These are phyloP conservation scores for Drosophila sulfurigaster DNA, from an alignment of 1,140 invertebrate species.

Conservation along the genomic window DNA sequence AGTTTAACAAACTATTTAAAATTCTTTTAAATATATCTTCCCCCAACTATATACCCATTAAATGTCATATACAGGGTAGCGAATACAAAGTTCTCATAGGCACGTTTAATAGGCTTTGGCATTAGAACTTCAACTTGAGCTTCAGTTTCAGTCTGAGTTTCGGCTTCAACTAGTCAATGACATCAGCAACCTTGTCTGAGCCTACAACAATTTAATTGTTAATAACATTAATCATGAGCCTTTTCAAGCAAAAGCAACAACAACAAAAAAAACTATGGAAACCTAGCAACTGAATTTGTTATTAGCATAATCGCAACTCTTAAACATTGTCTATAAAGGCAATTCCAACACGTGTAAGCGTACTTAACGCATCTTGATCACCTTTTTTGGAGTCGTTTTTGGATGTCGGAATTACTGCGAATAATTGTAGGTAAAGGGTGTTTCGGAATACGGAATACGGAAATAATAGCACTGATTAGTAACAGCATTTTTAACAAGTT, in stretches of 20 bases:
- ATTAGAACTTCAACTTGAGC: conserved; percentile 45
- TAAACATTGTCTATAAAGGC: conserved; percentile 8
- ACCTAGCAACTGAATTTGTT: conserved; percentile 26
- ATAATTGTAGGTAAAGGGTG: conserved; percentile 1
- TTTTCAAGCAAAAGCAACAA: conserved; percentile 1
- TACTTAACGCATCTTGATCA: neutral
- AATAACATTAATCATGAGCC: conserved; percentile 53
- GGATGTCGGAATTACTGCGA: neutral
- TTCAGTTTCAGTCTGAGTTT: conserved; percentile 16
- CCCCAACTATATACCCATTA: neutral
- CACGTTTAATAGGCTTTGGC: conserved; percentile 45
- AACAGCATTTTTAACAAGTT: neutral
- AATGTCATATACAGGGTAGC: neutral
- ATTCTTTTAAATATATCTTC: too few species aligned
- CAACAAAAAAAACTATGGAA: neutral
- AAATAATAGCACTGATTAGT: neutral
- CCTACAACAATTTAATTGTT: conserved; percentile 56
- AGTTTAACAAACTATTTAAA: neutral
- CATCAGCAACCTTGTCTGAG: conserved; percentile 48
- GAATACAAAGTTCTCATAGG: conserved; percentile 31
- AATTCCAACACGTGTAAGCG: conserved; percentile 7
- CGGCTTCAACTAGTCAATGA: conserved; percentile 38
- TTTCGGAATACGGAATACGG: neutral
- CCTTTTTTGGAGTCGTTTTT: neutral
- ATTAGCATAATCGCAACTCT: conserved; percentile 47